Conservation (phyloP, 2,888 invertebrate genomes). For the Yponomeuta sedellus region DNA sequence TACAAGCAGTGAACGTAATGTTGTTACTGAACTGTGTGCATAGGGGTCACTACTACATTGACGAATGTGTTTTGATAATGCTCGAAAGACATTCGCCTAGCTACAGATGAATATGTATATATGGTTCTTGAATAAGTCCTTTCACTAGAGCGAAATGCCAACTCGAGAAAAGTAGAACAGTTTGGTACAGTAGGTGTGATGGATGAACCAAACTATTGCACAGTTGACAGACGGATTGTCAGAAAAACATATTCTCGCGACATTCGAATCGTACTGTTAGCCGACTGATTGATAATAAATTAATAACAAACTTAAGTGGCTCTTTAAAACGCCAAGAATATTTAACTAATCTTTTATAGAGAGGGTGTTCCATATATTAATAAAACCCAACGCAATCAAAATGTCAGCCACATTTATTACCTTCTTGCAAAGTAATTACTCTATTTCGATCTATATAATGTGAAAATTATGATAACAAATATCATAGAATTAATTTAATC, state of each 20-base stretch:
- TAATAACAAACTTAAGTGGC: no score
- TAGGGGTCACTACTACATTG: conserved; percentile 18
- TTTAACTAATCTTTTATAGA: no score
- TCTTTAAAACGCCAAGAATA: no score
- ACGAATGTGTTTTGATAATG: conserved; percentile 8
- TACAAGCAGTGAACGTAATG: conserved; percentile 28
- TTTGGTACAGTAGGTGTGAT: neutral
- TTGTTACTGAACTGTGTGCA: conserved; percentile 18
- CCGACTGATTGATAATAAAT: no score
- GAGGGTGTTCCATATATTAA: no score
- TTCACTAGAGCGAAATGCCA: conserved; percentile 13
- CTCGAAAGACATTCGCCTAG: conserved; percentile 33
- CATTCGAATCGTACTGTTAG: no score
- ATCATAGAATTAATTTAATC: neutral
- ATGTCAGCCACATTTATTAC: conserved; percentile 16
- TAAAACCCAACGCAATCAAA: conserved; percentile 19
- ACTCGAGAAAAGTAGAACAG: conserved; percentile 2
- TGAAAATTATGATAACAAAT: neutral
- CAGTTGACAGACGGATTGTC: conserved; percentile 14
- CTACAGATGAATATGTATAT: conserved; percentile 1
- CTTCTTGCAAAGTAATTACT: neutral
- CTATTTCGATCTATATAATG: neutral
- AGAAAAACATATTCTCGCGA: conserved; percentile 19
- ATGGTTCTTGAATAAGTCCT: conserved; percentile 4
- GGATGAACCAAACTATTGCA: neutral